Evolutionary conservation across 2,113 vertebrate species (phyloP).

Genomic region (Motacilla tschutschensis): DNA sequence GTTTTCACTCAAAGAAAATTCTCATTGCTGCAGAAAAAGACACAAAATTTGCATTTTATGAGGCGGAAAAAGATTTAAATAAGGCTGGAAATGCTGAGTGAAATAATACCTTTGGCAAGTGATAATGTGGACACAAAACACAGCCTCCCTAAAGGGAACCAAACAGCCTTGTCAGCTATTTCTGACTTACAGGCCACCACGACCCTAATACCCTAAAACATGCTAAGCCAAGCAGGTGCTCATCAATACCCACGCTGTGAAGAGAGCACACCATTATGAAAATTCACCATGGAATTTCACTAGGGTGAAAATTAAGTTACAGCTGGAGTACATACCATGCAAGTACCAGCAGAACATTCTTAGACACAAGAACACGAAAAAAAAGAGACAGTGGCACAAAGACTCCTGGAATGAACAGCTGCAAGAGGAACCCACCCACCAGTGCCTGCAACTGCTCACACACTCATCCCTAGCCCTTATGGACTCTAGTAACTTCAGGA

Average conservation of each 20-base stretch:
- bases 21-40: background rate
- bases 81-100: background rate
- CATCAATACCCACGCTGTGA: background rate
- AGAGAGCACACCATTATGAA: background rate
- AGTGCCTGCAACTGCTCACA: slow-evolving; percentile 10
- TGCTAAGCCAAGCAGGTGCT: slow-evolving; percentile 7
- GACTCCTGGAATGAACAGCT: slow-evolving; percentile 65
- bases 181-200: background rate
- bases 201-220: background rate
- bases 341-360: slow-evolving; percentile 43
- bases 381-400: slow-evolving; percentile 21
- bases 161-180: slow-evolving; percentile 5
- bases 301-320: slow-evolving; percentile 1
- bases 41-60: background rate
- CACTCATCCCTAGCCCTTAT: background rate
- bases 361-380: slow-evolving; percentile 5
- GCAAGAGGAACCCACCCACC: slow-evolving; percentile 31
- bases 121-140: background rate
- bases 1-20: background rate
- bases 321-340: slow-evolving; percentile 28
- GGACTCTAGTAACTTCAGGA: background rate
- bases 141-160: background rate
- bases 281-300: background rate
- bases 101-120: background rate
- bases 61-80: background rate